Percentiles rank a stretch among this genome's conserved stretches.
Conservation (phyloP, 1,140 invertebrate genomes). For the Pseudomyrmex gracilis region DNA sequence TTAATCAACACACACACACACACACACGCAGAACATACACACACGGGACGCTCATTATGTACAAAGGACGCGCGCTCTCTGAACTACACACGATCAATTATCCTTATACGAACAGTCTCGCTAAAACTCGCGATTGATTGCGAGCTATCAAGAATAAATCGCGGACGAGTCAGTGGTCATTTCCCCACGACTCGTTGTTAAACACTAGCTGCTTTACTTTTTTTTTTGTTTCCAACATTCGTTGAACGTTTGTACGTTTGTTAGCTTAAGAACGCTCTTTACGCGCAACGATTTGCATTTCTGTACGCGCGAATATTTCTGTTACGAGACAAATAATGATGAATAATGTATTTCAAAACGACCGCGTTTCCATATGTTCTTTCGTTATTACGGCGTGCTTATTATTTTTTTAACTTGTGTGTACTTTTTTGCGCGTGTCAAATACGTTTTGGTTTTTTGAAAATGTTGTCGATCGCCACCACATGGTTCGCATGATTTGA, state of each 20-base stretch:
- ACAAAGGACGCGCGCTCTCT: background rate
- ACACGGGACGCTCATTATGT: background rate
- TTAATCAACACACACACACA: constrained; percentile 5
- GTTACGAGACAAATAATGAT: background rate
- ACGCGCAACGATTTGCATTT: background rate
- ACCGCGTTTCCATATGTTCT: background rate
- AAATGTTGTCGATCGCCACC: background rate
- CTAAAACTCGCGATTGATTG: constrained; percentile 10
- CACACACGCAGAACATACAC: background rate
- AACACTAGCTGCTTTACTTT: background rate
- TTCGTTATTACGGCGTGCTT: background rate
- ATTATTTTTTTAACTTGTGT: background rate
- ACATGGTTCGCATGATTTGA: constrained; percentile 19
- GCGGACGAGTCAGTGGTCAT: constrained; percentile 10
- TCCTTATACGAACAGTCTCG: constrained; percentile 1
- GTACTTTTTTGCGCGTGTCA: background rate
- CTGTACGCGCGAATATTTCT: background rate
- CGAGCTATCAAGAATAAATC: constrained; percentile 28
- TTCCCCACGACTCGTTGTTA: constrained; percentile 17
- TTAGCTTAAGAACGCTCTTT: constrained; percentile 20
- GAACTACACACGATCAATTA: constrained; percentile 9
- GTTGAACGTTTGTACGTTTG: constrained; percentile 41
- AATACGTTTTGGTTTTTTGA: background rate
- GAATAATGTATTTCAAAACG: background rate
- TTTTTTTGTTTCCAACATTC: constrained; percentile 16